Evolutionary conservation across 1,140 invertebrate species (phyloP).

Genomic region (Tenebrio molitor): DNA sequence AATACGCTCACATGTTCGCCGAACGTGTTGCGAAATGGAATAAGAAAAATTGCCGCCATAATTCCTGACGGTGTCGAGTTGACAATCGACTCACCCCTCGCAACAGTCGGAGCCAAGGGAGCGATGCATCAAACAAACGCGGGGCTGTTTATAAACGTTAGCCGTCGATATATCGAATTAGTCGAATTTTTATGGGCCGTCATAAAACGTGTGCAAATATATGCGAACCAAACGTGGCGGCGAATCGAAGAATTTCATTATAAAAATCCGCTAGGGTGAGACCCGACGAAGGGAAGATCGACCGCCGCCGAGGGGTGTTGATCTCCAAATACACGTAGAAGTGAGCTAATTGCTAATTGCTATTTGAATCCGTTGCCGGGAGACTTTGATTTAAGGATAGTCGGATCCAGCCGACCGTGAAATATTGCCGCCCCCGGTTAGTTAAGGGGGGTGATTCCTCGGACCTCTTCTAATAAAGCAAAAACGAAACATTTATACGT

Average conservation of each 20-base stretch:
- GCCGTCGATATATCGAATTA: constrained; percentile 56
- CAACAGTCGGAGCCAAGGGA: constrained; percentile 54
- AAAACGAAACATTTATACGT: too few relatives aligned
- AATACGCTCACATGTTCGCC: constrained; percentile 43
- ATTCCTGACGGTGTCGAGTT: constrained; percentile 61
- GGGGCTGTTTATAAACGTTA: constrained; percentile 53
- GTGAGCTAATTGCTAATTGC: constrained; percentile 55
- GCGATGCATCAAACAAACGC: constrained; percentile 54
- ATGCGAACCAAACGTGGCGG: not conserved
- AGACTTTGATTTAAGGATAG: constrained; percentile 26
- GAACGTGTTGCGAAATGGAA: constrained; percentile 55
- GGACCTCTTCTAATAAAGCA: not conserved
- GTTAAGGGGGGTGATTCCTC: not conserved
- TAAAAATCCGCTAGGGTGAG: not conserved
- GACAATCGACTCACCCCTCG: constrained; percentile 59
- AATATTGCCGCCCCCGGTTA: constrained; percentile 17
- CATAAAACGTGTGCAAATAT: not conserved
- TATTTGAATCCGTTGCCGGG: constrained; percentile 48
- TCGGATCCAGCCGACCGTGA: constrained; percentile 7
- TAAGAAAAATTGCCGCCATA: constrained; percentile 61
- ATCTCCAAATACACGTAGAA: constrained; percentile 52
- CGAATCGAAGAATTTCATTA: constrained; percentile 24
- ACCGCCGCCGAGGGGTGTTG: constrained; percentile 32
- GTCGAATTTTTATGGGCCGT: constrained; percentile 25
- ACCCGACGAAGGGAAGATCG: not conserved